Percentiles rank a stretch among this genome's conserved stretches.
phyloP scores from a whole-genome alignment of 2,888 invertebrate genomes.

The Meteorus cinctellus region DNA sequence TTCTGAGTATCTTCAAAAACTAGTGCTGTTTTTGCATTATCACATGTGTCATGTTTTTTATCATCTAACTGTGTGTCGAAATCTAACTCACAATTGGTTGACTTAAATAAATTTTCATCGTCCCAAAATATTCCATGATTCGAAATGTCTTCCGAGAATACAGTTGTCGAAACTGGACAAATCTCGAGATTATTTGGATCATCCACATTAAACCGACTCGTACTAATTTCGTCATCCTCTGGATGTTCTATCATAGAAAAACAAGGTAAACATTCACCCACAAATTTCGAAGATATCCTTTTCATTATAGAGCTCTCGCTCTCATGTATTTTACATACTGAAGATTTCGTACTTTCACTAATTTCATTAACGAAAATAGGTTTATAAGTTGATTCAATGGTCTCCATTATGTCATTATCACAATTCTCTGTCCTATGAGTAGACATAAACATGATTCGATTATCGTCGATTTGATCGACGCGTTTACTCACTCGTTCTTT shows the following conservation, averaged over 20 bases:
- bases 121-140: slow-evolving; percentile 35
- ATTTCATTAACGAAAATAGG: slow-evolving; percentile 54
- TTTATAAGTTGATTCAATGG: slow-evolving; percentile 39
- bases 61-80: slow-evolving; percentile 23
- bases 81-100: slow-evolving; percentile 35
- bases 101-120: slow-evolving; percentile 32
- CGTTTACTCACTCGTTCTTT: slow-evolving; percentile 51
- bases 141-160: slow-evolving; percentile 41
- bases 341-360: slow-evolving; percentile 48
- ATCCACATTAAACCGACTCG: slow-evolving; percentile 51
- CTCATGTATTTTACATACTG: slow-evolving; percentile 38
- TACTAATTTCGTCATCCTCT: slow-evolving; percentile 49
- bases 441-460: slow-evolving; percentile 53
- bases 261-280: background rate
- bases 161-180: slow-evolving; percentile 53
- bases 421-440: slow-evolving; percentile 56
- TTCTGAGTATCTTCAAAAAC: slow-evolving; percentile 22
- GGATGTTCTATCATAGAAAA: background rate
- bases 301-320: slow-evolving; percentile 29
- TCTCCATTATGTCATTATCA: slow-evolving; percentile 31
- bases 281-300: background rate
- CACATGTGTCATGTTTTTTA: background rate
- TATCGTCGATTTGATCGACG: slow-evolving; percentile 44
- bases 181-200: slow-evolving; percentile 45
- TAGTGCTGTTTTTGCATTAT: background rate